A percentile compares a stretch with the other conserved stretches of the same genome.
Conservation (phyloP, 2,113 vertebrate genomes). For the Sinocyclocheilus grahami region DNA sequence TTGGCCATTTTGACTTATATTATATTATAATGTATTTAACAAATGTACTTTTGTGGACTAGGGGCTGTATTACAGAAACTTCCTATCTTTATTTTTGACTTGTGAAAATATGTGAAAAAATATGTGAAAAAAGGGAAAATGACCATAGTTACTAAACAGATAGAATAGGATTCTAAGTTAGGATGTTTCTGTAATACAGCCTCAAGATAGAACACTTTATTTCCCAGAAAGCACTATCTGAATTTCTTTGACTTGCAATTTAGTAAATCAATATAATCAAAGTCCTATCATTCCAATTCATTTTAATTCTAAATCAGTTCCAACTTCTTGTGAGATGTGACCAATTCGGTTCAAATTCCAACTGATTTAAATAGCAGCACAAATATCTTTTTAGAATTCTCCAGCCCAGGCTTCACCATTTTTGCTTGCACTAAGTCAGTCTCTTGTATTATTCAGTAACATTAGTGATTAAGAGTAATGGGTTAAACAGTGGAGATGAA, state of each 20-base stretch:
- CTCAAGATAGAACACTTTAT: not conserved
- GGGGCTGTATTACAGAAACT: not conserved
- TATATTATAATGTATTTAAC: not conserved
- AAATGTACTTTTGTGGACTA: not conserved
- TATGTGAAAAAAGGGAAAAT: too few relatives aligned
- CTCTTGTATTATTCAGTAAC: not conserved
- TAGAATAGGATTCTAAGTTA: too few relatives aligned
- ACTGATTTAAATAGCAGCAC: not conserved
- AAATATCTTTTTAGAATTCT: not conserved
- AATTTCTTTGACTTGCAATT: not conserved
- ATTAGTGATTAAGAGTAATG: not conserved
- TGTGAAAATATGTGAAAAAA: not conserved
- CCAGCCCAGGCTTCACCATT: not conserved
- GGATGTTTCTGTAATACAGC: too few relatives aligned
- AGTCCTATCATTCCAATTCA: not conserved
- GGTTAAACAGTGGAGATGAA: not conserved
- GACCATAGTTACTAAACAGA: not conserved
- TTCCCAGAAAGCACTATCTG: not conserved
- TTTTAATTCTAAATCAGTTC: not conserved
- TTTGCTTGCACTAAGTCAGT: not conserved
- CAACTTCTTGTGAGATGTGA: not conserved
- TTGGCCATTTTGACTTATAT: not conserved
- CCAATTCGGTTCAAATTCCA: not conserved
- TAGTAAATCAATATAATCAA: not conserved
- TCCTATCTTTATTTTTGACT: not conserved